Evolutionary conservation across 2,888 invertebrate genomes (phyloP).

Genomic region (Trachelus stipa): DNA sequence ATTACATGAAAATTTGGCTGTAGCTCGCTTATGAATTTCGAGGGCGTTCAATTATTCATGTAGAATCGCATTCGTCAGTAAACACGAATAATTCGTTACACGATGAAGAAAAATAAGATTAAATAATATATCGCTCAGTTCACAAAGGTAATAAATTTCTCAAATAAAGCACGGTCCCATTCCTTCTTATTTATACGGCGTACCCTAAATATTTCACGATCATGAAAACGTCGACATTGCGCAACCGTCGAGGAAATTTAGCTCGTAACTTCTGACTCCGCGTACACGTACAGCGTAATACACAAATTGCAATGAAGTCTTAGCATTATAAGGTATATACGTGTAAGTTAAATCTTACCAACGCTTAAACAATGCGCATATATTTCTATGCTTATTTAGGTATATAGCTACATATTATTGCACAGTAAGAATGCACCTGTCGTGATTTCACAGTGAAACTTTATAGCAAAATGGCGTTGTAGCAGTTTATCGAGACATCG

Average conservation of each 20-base stretch:
- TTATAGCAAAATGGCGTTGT: neutral
- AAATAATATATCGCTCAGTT: constrained; percentile 1
- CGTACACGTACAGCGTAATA: neutral
- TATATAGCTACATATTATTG: neutral
- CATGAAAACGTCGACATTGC: constrained; percentile 10
- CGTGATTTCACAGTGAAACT: neutral
- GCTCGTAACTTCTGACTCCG: neutral
- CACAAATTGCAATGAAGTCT: neutral
- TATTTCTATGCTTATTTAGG: neutral
- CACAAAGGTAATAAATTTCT: constrained; percentile 29
- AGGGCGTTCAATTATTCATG: constrained; percentile 25
- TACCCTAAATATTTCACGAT: constrained; percentile 31
- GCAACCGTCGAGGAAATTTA: neutral
- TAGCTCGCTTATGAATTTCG: neutral
- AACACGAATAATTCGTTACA: neutral
- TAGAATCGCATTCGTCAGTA: constrained; percentile 14
- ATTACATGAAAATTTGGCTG: neutral
- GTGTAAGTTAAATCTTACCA: neutral
- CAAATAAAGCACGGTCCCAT: constrained; percentile 32
- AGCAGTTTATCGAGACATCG: neutral
- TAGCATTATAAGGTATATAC: neutral
- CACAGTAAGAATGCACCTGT: neutral
- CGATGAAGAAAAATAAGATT: neutral
- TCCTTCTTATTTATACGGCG: constrained; percentile 14
- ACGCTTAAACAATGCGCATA: neutral